A percentile compares a stretch with the other conserved stretches of the same genome.
phyloP scores from a whole-genome alignment of 2,888 invertebrate species.

The Plutella xylostella region DNA sequence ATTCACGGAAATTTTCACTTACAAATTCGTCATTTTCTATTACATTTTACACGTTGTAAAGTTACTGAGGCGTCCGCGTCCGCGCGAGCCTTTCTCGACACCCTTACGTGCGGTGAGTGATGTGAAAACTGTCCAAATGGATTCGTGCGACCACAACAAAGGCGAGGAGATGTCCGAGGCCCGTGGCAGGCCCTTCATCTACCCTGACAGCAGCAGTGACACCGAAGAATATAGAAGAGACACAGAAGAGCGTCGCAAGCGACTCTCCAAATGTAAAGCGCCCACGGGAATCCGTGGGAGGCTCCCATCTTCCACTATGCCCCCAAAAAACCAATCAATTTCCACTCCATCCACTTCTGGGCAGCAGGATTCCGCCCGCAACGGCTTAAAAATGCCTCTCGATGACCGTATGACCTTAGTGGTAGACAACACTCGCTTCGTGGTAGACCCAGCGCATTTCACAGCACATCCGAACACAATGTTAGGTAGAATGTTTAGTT shows the following conservation, averaged over 20 bases:
- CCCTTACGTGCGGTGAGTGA: neutral
- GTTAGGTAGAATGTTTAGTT: constrained; percentile 98
- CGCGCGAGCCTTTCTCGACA: neutral
- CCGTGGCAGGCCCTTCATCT: constrained; percentile 49
- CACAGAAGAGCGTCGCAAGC: constrained; percentile 75
- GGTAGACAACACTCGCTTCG: constrained; percentile 96
- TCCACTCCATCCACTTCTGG: constrained; percentile 41
- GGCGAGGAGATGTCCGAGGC: constrained; percentile 10
- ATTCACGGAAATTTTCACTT: too few relatives aligned
- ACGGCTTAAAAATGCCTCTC: neutral
- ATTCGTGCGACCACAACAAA: neutral
- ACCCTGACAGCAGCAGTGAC: constrained; percentile 83
- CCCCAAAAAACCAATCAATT: constrained; percentile 46
- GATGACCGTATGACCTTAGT: constrained; percentile 90
- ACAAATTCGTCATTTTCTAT: too few relatives aligned
- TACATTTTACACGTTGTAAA: too few relatives aligned
- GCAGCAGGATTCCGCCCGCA: constrained; percentile 6
- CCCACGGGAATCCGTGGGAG: constrained; percentile 34
- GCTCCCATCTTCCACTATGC: constrained; percentile 35
- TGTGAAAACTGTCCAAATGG: neutral
- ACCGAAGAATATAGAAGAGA: constrained; percentile 83
- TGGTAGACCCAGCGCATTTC: constrained; percentile 93
- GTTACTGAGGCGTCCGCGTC: too few relatives aligned
- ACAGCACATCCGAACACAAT: constrained; percentile 97
- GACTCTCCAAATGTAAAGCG: constrained; percentile 53